phyloP scores from a whole-genome alignment of 2,888 invertebrate species.

The Rhingia rostrata region DNA sequence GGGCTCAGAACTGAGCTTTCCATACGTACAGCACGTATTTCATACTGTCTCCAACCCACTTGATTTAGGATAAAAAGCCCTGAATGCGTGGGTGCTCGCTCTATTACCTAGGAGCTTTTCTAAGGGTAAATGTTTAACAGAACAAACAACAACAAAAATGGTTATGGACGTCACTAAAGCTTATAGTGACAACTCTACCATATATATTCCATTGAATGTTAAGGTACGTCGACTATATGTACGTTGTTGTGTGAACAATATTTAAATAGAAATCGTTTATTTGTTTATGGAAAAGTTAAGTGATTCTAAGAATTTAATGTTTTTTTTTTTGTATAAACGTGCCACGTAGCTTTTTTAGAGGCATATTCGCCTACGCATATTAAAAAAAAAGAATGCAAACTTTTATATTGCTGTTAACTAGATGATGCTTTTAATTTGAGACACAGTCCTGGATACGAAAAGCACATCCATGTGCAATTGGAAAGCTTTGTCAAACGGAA shows the following conservation, averaged over 20 bases:
- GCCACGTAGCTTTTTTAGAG: no score
- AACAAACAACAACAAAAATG: conserved; percentile 1
- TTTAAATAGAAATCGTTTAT: no score
- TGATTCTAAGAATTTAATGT: no score
- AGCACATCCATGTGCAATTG: no score
- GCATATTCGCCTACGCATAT: no score
- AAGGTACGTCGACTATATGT: background rate
- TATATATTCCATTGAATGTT: background rate
- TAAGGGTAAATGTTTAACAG: conserved; percentile 10
- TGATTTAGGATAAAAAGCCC: conserved; percentile 11
- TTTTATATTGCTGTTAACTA: no score
- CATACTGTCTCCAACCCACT: conserved; percentile 22
- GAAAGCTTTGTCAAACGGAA: no score
- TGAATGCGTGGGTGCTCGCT: conserved; percentile 47
- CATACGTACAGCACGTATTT: conserved; percentile 2
- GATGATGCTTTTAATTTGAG: no score
- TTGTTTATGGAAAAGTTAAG: no score
- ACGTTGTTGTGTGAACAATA: background rate
- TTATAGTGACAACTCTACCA: background rate
- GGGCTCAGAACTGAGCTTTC: conserved; percentile 31
- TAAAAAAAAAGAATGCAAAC: no score
- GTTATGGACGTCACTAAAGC: conserved; percentile 3
- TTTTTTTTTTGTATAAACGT: no score
- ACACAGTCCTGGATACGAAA: no score
- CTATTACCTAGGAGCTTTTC: conserved; percentile 53